Evolutionary conservation across 2,888 invertebrate genomes (phyloP), one percentile per base, ranked within the genome.

Genomic region (Leptothorax acervorum): DNA sequence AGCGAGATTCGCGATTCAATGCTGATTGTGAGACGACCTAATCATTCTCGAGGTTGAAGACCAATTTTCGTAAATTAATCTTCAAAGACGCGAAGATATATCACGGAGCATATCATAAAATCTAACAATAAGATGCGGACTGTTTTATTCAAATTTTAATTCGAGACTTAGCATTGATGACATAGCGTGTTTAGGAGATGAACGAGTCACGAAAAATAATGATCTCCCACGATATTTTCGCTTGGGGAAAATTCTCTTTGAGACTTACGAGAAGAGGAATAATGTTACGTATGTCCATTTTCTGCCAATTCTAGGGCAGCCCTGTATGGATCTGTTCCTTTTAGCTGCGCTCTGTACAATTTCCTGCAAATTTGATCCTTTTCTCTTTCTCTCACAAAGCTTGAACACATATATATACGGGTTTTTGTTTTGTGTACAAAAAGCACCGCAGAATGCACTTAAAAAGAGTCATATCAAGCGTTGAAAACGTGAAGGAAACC

Each of bases 401-500:
- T 35, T 3, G 48, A 23, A 42, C 53, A 28, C 39, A 39, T 39
- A 28, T 35, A 35, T 5, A 35, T 35, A 35, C 31, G 4, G 15
- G 39, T 45, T 75, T 68, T 48, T 31, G 48, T 75, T 48, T 75
- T 23, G 73, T 42, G 63, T 35, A 42, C 42, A 66, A 78, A 66
- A 78, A 63, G 63, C 63, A 11, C 51, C 48, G 18, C 28, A 18
- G 23, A 66, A 55, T 55, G 35, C 42, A 55, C 66, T 78, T 66
- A 78, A 78, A 66, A 78, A 55, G 42, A 78, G 28, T 42, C 60
- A 62, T 23, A 15, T 48, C 74, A 35, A 62, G 62, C 45, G 15
- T 73, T 23, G 18, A n/a, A 35, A 35, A n/a, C 70, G n/a, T 23
- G 35, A 57, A 57, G 18, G 12, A 28, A 57, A 15, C 39, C 9